Base-by-base conservation (phyloP, 2,113 vertebrate species). In the Rhynchopsitta pachyrhyncha region DNA sequence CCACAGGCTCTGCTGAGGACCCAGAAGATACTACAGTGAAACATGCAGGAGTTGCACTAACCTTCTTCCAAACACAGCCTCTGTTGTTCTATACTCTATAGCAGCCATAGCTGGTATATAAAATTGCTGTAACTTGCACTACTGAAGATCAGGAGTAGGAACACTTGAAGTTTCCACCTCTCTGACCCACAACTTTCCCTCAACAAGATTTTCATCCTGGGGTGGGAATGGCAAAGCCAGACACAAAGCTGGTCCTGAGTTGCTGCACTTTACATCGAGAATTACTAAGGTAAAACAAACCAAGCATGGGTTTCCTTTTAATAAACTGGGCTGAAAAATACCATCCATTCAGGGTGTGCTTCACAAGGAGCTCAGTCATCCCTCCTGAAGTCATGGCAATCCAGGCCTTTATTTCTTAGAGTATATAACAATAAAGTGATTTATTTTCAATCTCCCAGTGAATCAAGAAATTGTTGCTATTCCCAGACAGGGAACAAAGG, bases 401-500 rank as follows among this genome's bases (percentile, higher is more conserved):
- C 52, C 57, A 79, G 88, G 88, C 75, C 68, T 91, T 84, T 68
- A 88, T 77, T 92, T 95, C 82, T 81, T 33, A 94, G n/a, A 71
- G 57, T 42, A 66, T 39, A 28, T 75, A 87, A 91, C 87, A 86
- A 86, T 69, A 52, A 94, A 94, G 80, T 93, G 74, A 95, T 94
- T 95, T 94, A 87, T 84, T 96, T 90, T 73, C 81, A 69, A 35
- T 79, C 77, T 94, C 88, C 80, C 59, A 59, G 62, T 60, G 82
- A 90, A 95, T 89, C 70, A 82, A 83, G 92, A 94, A 91, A 94
- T 88, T 74, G 70, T 85, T 93, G 67, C 67, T 94, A 82, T 86
- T 95, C 93, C 88, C 78, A 87, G 74, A 60, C 88, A 88, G 82
- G 83, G 92, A 93, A 46, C 92, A 94, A 91, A 94, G 62, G 76